phyloP scores from a whole-genome alignment of 2,888 invertebrate species.

The Proisotoma minuta region DNA sequence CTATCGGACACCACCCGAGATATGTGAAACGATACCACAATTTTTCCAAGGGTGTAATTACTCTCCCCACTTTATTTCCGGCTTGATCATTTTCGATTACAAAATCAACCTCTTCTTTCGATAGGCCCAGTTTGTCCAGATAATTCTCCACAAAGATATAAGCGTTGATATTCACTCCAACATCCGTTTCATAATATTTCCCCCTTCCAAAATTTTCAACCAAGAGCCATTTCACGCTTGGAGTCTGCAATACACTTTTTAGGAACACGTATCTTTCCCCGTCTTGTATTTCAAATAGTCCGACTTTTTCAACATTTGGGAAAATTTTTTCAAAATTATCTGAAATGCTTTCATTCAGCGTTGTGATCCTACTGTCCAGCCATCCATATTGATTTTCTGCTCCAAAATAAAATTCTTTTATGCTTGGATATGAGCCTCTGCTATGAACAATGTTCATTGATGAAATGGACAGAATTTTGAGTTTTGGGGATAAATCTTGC shows the following conservation, averaged over 20 bases:
- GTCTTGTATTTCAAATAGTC: slow-evolving; percentile 11
- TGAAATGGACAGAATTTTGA: slow-evolving; percentile 10
- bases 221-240: not conserved
- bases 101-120: slow-evolving; percentile 2
- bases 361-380: not conserved
- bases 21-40: slow-evolving; percentile 11
- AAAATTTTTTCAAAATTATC: slow-evolving; percentile 13
- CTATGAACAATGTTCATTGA: slow-evolving; percentile 10
- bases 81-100: not conserved
- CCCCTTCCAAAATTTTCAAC: slow-evolving; percentile 4
- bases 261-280: slow-evolving; percentile 8
- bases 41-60: not conserved
- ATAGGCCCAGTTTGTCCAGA: not conserved
- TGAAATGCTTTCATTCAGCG: slow-evolving; percentile 5
- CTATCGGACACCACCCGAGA: slow-evolving; percentile 19
- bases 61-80: not conserved
- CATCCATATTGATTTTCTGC: slow-evolving; percentile 21
- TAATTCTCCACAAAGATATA: not conserved
- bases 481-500: not conserved
- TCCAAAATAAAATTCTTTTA: slow-evolving; percentile 19
- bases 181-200: too few species aligned
- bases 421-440: not conserved
- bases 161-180: not conserved
- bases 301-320: slow-evolving; percentile 8
- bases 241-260: slow-evolving; percentile 7